A percentile compares a stretch with the other conserved stretches of the same genome.
Evolutionary conservation across 92 coral and sea anemone species (phyloP).

Genomic region (Heteractis magnifica): DNA sequence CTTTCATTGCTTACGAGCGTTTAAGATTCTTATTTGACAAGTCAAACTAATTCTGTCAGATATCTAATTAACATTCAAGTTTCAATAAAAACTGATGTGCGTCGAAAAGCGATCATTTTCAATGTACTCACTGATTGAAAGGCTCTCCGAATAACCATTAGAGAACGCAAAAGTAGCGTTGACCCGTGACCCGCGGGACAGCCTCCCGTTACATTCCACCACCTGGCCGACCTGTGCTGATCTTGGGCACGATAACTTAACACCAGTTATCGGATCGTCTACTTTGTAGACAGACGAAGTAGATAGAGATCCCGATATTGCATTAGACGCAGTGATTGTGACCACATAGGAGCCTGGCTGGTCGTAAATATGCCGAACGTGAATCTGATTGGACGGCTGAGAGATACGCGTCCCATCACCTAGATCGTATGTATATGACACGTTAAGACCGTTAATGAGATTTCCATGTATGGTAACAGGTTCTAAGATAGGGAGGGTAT

Average conservation of each 20-base stretch:
- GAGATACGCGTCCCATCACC: slow-evolving; percentile 67
- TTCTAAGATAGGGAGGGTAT: slow-evolving; percentile 44
- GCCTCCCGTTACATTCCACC: slow-evolving; percentile 75
- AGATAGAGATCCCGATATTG: slow-evolving; percentile 57
- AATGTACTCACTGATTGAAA: slow-evolving; percentile 69
- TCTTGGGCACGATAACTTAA: slow-evolving; percentile 63
- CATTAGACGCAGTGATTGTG: slow-evolving; percentile 56
- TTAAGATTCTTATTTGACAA: no score
- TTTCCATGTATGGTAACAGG: slow-evolving; percentile 54
- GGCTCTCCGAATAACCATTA: slow-evolving; percentile 55
- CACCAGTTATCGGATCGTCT: slow-evolving; percentile 54
- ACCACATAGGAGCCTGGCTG: slow-evolving; percentile 81
- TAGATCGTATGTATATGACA: slow-evolving; percentile 53
- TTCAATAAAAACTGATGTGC: no score
- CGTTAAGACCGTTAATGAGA: slow-evolving; percentile 65
- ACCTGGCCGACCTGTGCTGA: slow-evolving; percentile 68
- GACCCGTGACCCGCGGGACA: slow-evolving; percentile 71
- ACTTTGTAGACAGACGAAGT: slow-evolving; percentile 66
- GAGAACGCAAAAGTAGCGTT: slow-evolving; percentile 67
- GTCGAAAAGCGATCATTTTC: no score
- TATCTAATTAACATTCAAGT: no score
- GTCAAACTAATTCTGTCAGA: no score
- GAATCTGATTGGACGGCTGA: slow-evolving; percentile 35
- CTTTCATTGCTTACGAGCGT: no score
- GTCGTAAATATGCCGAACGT: slow-evolving; percentile 64